Evolutionary conservation across 2,888 invertebrate genomes (phyloP).

Genomic region (Gymnoscelis rufifasciata): DNA sequence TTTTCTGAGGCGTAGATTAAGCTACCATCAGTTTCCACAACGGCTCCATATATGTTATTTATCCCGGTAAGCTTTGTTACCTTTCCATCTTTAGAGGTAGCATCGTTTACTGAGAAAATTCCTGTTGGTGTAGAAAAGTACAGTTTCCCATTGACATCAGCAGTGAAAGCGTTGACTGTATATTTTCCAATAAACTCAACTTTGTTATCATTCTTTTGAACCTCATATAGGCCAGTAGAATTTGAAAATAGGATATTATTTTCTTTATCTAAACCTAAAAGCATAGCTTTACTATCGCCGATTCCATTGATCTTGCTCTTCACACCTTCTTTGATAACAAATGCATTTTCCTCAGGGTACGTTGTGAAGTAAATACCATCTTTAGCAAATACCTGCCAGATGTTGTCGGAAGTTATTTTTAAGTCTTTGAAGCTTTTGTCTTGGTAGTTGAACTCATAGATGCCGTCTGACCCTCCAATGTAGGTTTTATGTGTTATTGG

Average conservation of each 20-base stretch:
- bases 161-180: conserved; percentile 33
- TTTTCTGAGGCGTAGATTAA: conserved; percentile 37
- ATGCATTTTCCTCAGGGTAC: conserved; percentile 42
- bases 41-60: conserved; percentile 33
- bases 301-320: conserved; percentile 32
- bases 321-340: conserved; percentile 30
- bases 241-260: conserved; percentile 38
- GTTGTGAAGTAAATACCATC: conserved; percentile 54
- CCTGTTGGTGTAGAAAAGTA: conserved; percentile 36
- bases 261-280: conserved; percentile 37
- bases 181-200: conserved; percentile 24
- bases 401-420: conserved; percentile 35
- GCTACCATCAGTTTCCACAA: conserved; percentile 35
- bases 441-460: conserved; percentile 48
- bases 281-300: conserved; percentile 29
- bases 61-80: conserved; percentile 26
- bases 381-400: conserved; percentile 61
- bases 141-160: conserved; percentile 37
- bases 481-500: conserved; percentile 41
- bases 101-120: conserved; percentile 30
- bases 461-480: conserved; percentile 52
- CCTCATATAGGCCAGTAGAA: conserved; percentile 39
- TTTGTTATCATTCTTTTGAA: conserved; percentile 20
- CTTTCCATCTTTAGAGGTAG: conserved; percentile 2
- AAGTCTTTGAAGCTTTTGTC: conserved; percentile 39